phyloP scores from a whole-genome alignment of 2,888 invertebrate species.

The Stenolophus ochropezus region DNA sequence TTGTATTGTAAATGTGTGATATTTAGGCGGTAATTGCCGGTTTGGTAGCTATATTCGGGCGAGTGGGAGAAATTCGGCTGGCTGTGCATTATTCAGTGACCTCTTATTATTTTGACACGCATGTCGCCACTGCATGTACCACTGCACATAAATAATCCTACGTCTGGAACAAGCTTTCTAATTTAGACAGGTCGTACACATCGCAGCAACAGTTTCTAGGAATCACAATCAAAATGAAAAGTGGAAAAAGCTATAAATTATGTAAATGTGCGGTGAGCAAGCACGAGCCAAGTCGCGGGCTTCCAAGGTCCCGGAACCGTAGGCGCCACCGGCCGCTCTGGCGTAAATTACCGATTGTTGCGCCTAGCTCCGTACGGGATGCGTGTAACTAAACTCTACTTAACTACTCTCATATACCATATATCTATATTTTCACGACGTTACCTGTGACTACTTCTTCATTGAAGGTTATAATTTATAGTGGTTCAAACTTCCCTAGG shows the following conservation, averaged over 20 bases:
- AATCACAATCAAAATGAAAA: conserved; percentile 53
- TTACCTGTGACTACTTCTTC: no score
- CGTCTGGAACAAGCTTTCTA: conserved; percentile 27
- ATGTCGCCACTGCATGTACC: conserved; percentile 49
- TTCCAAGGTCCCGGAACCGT: conserved; percentile 38
- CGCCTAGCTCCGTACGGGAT: neutral
- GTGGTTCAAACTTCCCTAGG: no score
- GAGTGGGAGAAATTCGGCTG: conserved; percentile 29
- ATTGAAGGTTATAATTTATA: no score
- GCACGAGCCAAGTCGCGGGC: neutral
- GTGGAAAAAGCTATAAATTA: conserved; percentile 51
- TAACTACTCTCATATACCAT: no score
- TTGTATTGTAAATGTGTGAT: neutral
- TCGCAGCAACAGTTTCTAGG: conserved; percentile 39
- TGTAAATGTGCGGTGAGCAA: conserved; percentile 34
- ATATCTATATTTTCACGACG: no score
- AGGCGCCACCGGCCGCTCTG: conserved; percentile 43
- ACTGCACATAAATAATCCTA: conserved; percentile 48
- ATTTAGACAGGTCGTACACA: conserved; percentile 13
- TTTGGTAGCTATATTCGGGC: neutral
- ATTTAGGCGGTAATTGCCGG: neutral
- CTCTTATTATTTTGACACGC: conserved; percentile 46
- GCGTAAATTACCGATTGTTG: conserved; percentile 45
- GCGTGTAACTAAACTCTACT: neutral
- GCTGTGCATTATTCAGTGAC: conserved; percentile 41